Evolutionary conservation across 2,113 vertebrate genomes (phyloP), one percentile per base, ranked within the genome.

Genomic region (Cynopterus brachyotis): DNA sequence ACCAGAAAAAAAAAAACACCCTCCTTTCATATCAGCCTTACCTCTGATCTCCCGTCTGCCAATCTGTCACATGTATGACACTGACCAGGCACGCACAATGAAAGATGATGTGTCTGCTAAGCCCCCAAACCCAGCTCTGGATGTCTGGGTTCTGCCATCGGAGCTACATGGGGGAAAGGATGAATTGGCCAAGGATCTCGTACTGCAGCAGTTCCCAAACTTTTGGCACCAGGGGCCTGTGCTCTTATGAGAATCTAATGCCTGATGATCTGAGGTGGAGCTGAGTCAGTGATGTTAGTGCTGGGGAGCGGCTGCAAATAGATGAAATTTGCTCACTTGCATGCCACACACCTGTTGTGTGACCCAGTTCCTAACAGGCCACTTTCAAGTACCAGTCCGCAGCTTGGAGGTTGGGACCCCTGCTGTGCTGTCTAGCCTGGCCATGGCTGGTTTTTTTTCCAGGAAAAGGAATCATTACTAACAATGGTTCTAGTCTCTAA

Each of bases 21-120:
- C 26, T 69, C 24, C 64, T 62, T 67, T 89, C 62, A 79, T 57
- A 83, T 90, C 70, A 57, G 62, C n/a, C 16, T 73, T 89, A 57
- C 5, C 28, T 96, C 79, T 96, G 85, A 85, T 90, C 62, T 80
- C 22, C 70, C 53, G 32, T 81, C 47, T 89, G 81, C 60, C 84
- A 55, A 69, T 89, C 42, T 72, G 19, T 76, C 76, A 59, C 66
- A 59, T 26, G 20, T 70, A 26, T 91, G 67, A 73, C 66, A 57
- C 20, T 84, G 64, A 93, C 45, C 81, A 81, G 59, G 32, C 66
- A 26, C 13, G 9, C 59, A 84, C 6, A 78, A 5, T 81, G 85
- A 92, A 90, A 80, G 57, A 32, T 32, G 22, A 59, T 50, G 42
- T 66, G n/a, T 94, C 42, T 92, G 7, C 32, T 81, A 47, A 37